Evolutionary conservation across 2,113 vertebrate species (phyloP), one percentile per base, ranked within the genome.

Genomic region (Paedocypris sp.): DNA sequence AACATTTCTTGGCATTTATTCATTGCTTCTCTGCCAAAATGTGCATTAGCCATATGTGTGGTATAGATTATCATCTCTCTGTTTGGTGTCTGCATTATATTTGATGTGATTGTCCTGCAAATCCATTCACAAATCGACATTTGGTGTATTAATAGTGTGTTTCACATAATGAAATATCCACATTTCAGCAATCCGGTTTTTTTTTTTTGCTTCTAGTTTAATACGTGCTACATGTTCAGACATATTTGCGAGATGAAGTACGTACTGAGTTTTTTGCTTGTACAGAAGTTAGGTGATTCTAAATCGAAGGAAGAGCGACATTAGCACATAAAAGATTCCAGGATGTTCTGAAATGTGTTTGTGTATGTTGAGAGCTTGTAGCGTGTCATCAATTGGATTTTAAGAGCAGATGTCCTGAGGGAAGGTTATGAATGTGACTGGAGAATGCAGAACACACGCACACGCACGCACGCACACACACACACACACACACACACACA

Each of bases 1-100:
- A 43, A 11, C 6, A n/a, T 50, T 63, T 54, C 61, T 63, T 54
- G 61, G 50, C 61, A 46, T 38, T 29, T 18, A 9, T 12, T 12
- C 20, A 46, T n/a, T 25, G 20, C 9, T 28, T 10, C 13, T 32
- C 38, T 43, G 60, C 38, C 60, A 62, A 62, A 62, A 42, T 39
- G 38, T 33, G 26, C 33, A 42, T 15, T 10, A 62, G 60, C 39
- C 51, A 41, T 54, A 41, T 57, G 38, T 67, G 47, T 22, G 8
- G 49, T 32, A 4, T 31, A 46, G 22, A 58, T n/a, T n/a, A n/a
- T n/a, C n/a, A n/a, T n/a, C n/a, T n/a, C n/a, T n/a, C n/a, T n/a
- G n/a, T n/a, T n/a, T n/a, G n/a, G n/a, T n/a, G n/a, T n/a, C n/a
- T n/a, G n/a, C n/a, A n/a, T n/a, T n/a, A n/a, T n/a, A 15, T 47